Evolutionary conservation across 2,113 vertebrate genomes (phyloP), one percentile per base, ranked within the genome.

Genomic region (Rostratula benghalensis): DNA sequence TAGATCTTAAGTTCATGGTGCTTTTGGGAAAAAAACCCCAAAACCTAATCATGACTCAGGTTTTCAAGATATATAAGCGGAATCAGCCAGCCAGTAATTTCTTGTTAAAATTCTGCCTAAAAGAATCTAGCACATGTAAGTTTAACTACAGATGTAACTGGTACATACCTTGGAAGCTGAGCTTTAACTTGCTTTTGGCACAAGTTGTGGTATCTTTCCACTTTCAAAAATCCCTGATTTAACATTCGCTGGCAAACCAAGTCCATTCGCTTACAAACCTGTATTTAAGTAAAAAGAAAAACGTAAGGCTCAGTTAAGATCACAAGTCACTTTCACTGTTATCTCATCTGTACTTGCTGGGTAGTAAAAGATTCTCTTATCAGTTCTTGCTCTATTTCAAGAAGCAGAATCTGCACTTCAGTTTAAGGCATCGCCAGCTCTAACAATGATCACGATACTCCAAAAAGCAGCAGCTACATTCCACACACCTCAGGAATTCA

Each of bases 181-280:
- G 99, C 99, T 98, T 99, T 99, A 83, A 99, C 99, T 97, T 99
- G 99, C 86, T 99, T 99, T 98, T 99, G 99, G 97, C 99, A 99
- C 77, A 99, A 98, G 90, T 98, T 99, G 97, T 99, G 99, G 93
- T 99, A 99, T 61, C 99, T 98, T 96, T 99, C 99, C 97, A 99
- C 99, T 95, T 98, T 99, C 73, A 99, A 98, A 98, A 99, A 99
- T 97, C 99, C 99, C 97, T 99, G 99, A 96, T 99, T 99, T 73
- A 99, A 98, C 97, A 99, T 98, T 33, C 99, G 98, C 97, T 99
- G 99, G 92, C 99, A 99, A 84, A 99, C 99, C 97, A 99, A 98
- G 95, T 99, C 99, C 99, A 99, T 99, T 86, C 99, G 98, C 93
- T 99, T 99, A 97, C 99, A 99, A 89, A 99, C 99, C 99, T 99